phyloP scores from a whole-genome alignment of 2,113 vertebrate species.

The Notechis scutatus region DNA sequence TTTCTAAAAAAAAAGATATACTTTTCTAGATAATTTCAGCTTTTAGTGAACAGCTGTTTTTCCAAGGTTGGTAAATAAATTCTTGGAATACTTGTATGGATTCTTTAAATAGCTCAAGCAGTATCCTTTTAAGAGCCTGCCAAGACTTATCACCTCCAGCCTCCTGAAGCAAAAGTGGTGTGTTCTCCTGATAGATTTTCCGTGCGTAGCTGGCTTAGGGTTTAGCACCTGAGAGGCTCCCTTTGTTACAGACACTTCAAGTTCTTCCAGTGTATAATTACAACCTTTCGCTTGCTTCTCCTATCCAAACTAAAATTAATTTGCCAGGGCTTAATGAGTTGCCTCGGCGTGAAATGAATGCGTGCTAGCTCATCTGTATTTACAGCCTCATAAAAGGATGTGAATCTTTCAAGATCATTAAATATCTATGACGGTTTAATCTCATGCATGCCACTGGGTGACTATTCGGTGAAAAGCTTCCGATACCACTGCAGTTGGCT shows the following conservation, averaged over 20 bases:
- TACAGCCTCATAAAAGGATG: not conserved
- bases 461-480: not conserved
- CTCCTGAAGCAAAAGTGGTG: not conserved
- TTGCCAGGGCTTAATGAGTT: not conserved
- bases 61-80: not conserved
- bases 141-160: not conserved
- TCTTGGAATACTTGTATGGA: not conserved
- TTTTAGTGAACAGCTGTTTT: not conserved
- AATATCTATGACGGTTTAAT: not conserved
- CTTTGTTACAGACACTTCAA: not conserved
- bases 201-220: no score
- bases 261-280: not conserved
- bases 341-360: not conserved
- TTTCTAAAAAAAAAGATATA: not conserved
- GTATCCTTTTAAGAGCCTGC: not conserved
- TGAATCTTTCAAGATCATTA: not conserved
- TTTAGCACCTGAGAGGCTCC: not conserved
- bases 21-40: not conserved
- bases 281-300: not conserved
- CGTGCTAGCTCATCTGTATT: not conserved
- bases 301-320: not conserved
- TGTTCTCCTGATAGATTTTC: not conserved
- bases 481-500: not conserved
- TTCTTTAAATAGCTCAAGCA: not conserved
- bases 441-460: not conserved